Conservation (phyloP, 2,888 invertebrate genomes). For the Helobdella robusta region DNA sequence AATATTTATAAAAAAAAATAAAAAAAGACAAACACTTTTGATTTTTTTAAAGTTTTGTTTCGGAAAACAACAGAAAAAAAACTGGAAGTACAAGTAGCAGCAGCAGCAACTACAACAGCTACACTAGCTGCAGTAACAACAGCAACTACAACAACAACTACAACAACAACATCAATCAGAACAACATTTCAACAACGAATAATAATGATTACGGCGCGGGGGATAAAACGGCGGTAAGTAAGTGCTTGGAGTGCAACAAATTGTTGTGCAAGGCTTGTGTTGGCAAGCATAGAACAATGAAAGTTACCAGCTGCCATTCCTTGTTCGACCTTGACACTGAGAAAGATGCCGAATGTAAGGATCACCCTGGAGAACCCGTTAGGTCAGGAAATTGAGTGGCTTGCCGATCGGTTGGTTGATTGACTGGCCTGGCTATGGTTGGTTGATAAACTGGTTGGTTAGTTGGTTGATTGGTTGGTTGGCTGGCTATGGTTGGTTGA, state of each 20-base stretch:
- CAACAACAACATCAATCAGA: neutral
- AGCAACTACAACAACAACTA: neutral
- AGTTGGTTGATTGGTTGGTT: too few species aligned
- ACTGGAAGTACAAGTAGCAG: too few species aligned
- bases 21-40: too few species aligned
- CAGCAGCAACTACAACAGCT: too few species aligned
- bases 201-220: neutral
- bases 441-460: too few species aligned
- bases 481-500: too few species aligned
- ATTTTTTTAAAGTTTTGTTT: too few species aligned
- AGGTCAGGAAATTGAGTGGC: too few species aligned
- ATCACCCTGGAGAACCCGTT: constrained; percentile 44
- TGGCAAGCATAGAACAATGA: constrained; percentile 42
- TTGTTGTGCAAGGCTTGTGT: constrained; percentile 44
- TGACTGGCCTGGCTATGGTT: too few species aligned
- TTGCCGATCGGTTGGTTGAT: too few species aligned
- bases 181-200: neutral
- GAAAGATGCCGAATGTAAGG: constrained; percentile 46
- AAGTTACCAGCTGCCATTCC: constrained; percentile 45
- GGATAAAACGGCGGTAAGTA: constrained; percentile 41
- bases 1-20: too few species aligned
- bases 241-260: constrained; percentile 46
- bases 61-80: too few species aligned
- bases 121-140: neutral
- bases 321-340: constrained; percentile 46